A percentile compares a stretch with the other conserved stretches of the same genome.
Conservation (phyloP, 2,797 vertebrate genomes). For the Dicrostonyx torquatus region DNA sequence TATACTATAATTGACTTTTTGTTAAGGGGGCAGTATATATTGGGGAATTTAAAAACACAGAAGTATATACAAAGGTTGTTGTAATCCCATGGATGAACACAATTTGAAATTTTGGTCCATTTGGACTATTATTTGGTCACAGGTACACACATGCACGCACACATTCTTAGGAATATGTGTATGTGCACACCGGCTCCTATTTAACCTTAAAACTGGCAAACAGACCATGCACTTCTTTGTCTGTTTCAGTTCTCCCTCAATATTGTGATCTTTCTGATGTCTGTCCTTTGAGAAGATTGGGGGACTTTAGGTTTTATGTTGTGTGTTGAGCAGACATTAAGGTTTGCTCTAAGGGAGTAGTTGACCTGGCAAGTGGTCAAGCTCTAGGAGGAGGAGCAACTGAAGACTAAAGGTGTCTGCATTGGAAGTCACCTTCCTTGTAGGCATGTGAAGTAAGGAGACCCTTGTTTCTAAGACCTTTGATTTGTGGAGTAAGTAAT, state of each 20-base stretch:
- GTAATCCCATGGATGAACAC: background rate
- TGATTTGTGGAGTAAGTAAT: conserved; percentile 30
- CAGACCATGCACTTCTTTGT: background rate
- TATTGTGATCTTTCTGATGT: conserved; percentile 29
- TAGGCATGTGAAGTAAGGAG: background rate
- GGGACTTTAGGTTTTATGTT: background rate
- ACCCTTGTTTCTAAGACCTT: background rate
- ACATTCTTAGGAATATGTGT: background rate
- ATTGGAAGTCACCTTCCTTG: background rate
- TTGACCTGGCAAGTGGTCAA: background rate
- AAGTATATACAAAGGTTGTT: background rate
- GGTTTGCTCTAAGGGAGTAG: conserved; percentile 22
- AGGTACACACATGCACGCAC: background rate
- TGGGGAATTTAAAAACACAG: conserved; percentile 4
- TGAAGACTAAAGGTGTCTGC: background rate
- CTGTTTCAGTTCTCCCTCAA: background rate
- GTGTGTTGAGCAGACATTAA: background rate
- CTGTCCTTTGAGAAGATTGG: background rate
- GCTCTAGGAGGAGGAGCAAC: background rate
- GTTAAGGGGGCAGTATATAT: background rate
- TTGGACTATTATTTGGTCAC: background rate
- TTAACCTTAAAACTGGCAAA: conserved; percentile 30
- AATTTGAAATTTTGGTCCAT: background rate
- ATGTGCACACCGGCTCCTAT: background rate
- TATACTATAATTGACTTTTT: conserved; percentile 42